Base-by-base conservation (phyloP, 1,140 invertebrate species). In the Heterodera schachtii region DNA sequence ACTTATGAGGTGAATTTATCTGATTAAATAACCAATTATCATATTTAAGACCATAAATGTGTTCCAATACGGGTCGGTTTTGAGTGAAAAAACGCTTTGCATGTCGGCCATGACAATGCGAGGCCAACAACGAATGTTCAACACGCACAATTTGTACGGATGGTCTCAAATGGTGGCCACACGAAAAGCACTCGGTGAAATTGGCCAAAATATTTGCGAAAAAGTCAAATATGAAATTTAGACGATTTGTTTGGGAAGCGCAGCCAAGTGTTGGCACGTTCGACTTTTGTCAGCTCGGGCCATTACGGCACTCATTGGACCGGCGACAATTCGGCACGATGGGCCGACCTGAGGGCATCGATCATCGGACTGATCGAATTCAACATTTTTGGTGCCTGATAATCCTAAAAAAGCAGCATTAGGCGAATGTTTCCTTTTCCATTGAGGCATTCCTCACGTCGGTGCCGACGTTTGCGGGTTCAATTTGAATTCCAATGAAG, bases 261-360 rank as follows among this genome's bases (percentile, higher is more conserved):
- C 75, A 85, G 85, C 31, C 81, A 77, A 19, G 80, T 90, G 19
- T 83, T 90, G 81, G 73, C 73, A 11, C 57, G 73, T 31, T 83
- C 73, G 47, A 82, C 82, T 16, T 86, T 96, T 73, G 94, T 94
- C 66, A 94, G 95, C 7, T 92, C 93, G 82, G 95, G 95, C 21
- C 91, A 92, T 79, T 95, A 93, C 90, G 93, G 93, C 21, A 95
- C 94, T 13, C 95, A 96, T 91, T 98, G 96, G 96, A 94, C 94
- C 81, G 96, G 96, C 0, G 94, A 95, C 91, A 92, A 93, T 84
- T 87, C 80, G 3, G 91, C 91, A 11, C 84, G 85, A 13, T 93
- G 92, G 92, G 82, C 86, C 5, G 90, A 92, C 83, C 81, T 93
- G 78, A 83, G 85, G 60, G 89, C 85, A 52, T 90, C 91, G 11